Conservation (phyloP, 1,140 invertebrate genomes). For the Trypoxylus dichotomus region DNA sequence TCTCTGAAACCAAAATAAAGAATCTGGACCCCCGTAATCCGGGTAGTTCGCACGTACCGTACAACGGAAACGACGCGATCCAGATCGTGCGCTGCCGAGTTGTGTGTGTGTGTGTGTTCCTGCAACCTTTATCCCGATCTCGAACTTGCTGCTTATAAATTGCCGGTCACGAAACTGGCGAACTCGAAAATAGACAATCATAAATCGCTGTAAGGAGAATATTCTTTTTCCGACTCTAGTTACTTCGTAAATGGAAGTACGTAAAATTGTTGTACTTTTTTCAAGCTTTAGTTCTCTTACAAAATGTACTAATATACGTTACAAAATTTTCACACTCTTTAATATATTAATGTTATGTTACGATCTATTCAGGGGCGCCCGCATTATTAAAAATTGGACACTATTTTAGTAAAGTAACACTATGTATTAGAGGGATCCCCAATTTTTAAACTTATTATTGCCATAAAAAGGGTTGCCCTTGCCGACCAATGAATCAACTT, state of each 20-base stretch:
- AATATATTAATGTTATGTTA: too few species aligned
- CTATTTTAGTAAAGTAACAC: too few species aligned
- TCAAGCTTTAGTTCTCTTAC: too few species aligned
- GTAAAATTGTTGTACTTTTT: too few species aligned
- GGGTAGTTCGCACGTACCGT: background rate
- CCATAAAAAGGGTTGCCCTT: too few species aligned
- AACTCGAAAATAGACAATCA: background rate
- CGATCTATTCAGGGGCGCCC: too few species aligned
- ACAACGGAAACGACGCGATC: background rate
- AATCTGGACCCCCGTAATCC: background rate
- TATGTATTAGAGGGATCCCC: too few species aligned
- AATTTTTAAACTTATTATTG: too few species aligned
- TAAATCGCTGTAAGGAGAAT: background rate
- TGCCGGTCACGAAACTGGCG: background rate
- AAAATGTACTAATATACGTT: too few species aligned
- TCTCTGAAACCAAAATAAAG: background rate
- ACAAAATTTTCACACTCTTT: too few species aligned
- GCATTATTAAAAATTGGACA: too few species aligned
- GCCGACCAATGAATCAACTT: too few species aligned
- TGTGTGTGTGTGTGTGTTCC: background rate
- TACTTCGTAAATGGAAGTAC: background rate
- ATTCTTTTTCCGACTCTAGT: background rate
- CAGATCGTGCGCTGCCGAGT: background rate
- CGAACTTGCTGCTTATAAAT: background rate
- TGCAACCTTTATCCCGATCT: background rate